Evolutionary conservation across 2,113 vertebrate species (phyloP), one percentile per base, ranked within the genome.

Genomic region (Piprites chloris): DNA sequence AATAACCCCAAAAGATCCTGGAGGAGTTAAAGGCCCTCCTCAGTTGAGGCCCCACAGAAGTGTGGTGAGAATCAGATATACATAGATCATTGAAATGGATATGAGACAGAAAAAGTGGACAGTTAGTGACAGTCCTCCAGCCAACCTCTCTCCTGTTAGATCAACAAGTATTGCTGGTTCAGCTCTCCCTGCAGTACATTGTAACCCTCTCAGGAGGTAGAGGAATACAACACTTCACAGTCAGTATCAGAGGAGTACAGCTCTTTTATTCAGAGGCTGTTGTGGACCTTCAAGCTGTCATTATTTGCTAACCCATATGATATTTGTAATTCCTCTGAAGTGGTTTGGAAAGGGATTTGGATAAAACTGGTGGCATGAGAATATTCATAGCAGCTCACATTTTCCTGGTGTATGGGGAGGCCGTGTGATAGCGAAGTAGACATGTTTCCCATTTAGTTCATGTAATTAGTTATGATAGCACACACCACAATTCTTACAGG

Each of bases 61-160:
- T 14, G 49, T 6, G 20, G 72, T 42, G 42, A 56, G 59, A 89
- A 73, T 1, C 26, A 83, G 46, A 3, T 20, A 56, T 3, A 18
- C 32, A 32, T 1, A 1, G 20, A 10, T 14, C 16, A 33, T 2
- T 4, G 9, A 58, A 76, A 61, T 3, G 9, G 17, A 5, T 61
- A 26, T 1, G 8, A 73, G 50, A 77, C 6, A 35, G 23, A 59
- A 72, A 92, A 74, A 23, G 18, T 21, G 19, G 30, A 13, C 30
- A 52, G 15, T 9, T 23, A 9, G n/a, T 23, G 77, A 56, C 19
- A 9, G 17, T 55, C 30, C 59, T 46, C 49, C 1, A 2, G 47
- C 39, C 61, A 63, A 28, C 18, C 5, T n/a, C 18, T 73, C 22
- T 52, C 35, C 44, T 53, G 9, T 37, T 9, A 13, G 6, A 75